Evolutionary conservation across 2,113 vertebrate genomes (phyloP).

Genomic region (Coptodon rendalli): DNA sequence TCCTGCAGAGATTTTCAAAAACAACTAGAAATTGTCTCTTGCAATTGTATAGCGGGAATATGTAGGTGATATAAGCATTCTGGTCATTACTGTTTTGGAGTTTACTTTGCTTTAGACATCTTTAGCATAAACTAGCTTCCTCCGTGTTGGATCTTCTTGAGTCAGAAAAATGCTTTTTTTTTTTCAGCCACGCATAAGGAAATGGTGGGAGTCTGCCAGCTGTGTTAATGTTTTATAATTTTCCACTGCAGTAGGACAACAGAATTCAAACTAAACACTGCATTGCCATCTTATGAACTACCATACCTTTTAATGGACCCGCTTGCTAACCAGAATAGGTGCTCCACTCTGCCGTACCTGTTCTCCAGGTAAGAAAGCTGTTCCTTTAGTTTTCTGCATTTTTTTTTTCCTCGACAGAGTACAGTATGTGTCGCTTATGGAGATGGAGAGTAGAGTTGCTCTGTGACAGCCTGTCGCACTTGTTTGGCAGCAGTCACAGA

Average conservation of each 20-base stretch:
- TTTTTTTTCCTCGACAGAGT: not conserved
- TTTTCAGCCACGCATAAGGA: not conserved
- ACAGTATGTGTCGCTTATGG: not conserved
- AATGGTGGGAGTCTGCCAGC: not conserved
- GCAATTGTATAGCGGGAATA: accelerated
- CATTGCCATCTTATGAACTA: not conserved
- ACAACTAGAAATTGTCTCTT: not conserved
- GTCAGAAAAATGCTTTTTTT: not conserved
- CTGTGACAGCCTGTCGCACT: not conserved
- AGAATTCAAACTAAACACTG: not conserved
- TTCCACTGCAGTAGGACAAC: not conserved
- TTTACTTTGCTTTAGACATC: not conserved
- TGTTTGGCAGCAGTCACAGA: not conserved
- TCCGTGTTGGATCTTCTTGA: not conserved
- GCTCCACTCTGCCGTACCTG: not conserved
- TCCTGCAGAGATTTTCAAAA: not conserved
- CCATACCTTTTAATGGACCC: not conserved
- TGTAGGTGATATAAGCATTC: accelerated
- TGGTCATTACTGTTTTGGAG: not conserved
- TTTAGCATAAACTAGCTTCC: not conserved
- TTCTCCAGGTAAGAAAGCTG: not conserved
- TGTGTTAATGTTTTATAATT: not conserved
- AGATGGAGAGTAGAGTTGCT: not conserved
- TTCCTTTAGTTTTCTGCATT: not conserved
- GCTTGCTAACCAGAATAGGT: not conserved